A percentile compares a stretch with the other conserved stretches of the same genome.
phyloP scores from a whole-genome alignment of 2,888 invertebrate genomes.

The Drosophila mercatorum region DNA sequence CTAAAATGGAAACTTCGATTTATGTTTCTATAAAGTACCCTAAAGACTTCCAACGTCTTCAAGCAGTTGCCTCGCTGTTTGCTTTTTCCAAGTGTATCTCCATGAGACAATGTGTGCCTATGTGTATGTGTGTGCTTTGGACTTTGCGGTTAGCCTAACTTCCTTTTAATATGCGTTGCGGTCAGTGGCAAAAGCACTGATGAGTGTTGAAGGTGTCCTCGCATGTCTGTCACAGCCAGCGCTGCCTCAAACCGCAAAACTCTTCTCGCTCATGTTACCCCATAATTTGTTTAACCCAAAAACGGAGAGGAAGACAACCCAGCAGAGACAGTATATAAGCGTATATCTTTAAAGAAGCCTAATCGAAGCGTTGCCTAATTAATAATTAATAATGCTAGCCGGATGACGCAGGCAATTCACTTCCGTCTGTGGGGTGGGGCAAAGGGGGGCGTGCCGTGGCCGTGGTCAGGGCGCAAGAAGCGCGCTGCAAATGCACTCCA shows the following conservation, averaged over 20 bases:
- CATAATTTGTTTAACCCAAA: slow-evolving; percentile 3
- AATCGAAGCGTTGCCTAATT: slow-evolving; percentile 18
- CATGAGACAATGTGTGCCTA: slow-evolving; percentile 1
- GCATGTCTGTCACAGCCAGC: not conserved
- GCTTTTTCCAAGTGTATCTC: not conserved
- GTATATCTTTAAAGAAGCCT: slow-evolving; percentile 5
- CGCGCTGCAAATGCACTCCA: slow-evolving; percentile 12
- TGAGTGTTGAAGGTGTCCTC: slow-evolving; percentile 21
- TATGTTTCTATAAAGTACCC: not conserved
- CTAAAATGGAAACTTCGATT: too few relatives aligned
- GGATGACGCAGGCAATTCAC: slow-evolving; percentile 40
- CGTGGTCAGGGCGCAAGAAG: not conserved
- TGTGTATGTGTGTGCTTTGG: slow-evolving; percentile 10
- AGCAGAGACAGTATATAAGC: not conserved
- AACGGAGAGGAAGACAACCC: not conserved
- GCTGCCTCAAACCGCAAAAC: not conserved
- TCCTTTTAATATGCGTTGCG: slow-evolving; percentile 58
- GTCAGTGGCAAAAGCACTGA: slow-evolving; percentile 34
- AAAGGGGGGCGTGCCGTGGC: not conserved
- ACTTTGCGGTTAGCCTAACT: slow-evolving; percentile 49
- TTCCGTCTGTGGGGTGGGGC: slow-evolving; percentile 26
- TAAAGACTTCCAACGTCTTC: not conserved
- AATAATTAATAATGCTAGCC: slow-evolving; percentile 39
- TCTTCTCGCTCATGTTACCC: slow-evolving; percentile 5
- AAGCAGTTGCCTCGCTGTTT: not conserved